Evolutionary conservation across 2,888 invertebrate species (phyloP), one percentile per base, ranked within the genome.

Genomic region (Lathronympha strigana): DNA sequence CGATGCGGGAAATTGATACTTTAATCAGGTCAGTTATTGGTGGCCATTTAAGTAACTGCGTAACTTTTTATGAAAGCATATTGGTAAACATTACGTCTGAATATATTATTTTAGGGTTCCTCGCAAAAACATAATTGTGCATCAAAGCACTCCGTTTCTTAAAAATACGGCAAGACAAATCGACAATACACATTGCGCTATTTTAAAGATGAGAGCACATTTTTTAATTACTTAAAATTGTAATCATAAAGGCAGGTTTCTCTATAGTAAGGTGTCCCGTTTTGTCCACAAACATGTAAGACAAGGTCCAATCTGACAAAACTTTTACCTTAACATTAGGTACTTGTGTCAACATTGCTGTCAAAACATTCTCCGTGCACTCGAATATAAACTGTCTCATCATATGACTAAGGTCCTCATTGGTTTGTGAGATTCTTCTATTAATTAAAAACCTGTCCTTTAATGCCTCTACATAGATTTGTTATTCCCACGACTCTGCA

Each of bases 401-500:
- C 21, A 28, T 19, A 11, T 4, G 0, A 13, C 38, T 40, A 40
- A 38, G 38, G 58, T 58, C 38, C 21, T 15, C 13, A 36, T 50
- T 60, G 9, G 19, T 33, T 15, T 63, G 21, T 33, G n/a, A 36
- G 23, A 15, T 40, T 31, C 23, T 31, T 36, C 17, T 53, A 53
- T 45, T 53, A 67, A 67, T 63, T 67, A 51, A 45, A 67, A 67
- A 66, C 61, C 64, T 60, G 64, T 64, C 64, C 60, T 60, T 60
- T 60, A 57, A 57, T 60, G 60, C 64, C 45, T 45, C 57, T 67
- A 23, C 64, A 64, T 66, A 54, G 60, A 66, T 66, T 66, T 66
- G 61, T 66, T 54, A 31, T 66, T 66, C 64, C 64, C 64, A 64
- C 64, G 58, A 28, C 33, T 43, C 51, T 53, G 64, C 64, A 58